Evolutionary conservation across 2,113 vertebrate species (phyloP), one percentile per base, ranked within the genome.

Genomic region (Pterocles orientalis): DNA sequence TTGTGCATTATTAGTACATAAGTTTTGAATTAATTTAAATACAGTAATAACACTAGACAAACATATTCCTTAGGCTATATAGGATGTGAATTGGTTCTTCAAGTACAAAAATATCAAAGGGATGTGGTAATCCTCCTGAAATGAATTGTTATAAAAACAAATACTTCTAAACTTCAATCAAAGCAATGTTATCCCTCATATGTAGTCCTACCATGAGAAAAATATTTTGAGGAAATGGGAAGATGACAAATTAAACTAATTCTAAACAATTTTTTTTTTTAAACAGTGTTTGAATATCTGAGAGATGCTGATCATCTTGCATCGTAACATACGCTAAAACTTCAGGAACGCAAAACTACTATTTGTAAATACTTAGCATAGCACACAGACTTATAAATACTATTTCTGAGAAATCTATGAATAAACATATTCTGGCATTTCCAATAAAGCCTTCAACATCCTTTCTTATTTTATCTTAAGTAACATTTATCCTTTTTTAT

Each of bases 391-490:
- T 66, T 83, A 61, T 12, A 81, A 81, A 71, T 56, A n/a, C 7
- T 33, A 9, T 68, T 91, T 70, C 43, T 51, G 36, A 79, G n/a
- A 75, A 89, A 60, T 75, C 19, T 60, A 75, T 95, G 73, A 96
- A 92, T 86, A 86, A 93, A 93, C 81, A 68, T 70, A 61, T 79
- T 71, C 28, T 91, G 84, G 43, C 12, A 89, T 94, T 95, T 96
- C 24, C 56, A 68, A 87, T 39, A 84, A 89, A 89, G 14, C 33
- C 21, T 96, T 86, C 60, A 58, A 71, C 20, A 73, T 20, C n/a
- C 18, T 93, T 70, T 88, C 50, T 45, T 86, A 56, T 78, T 94
- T 93, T 87, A 76, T 88, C 34, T 84, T 54, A 80, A 62, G 41
- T 62, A 43, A 94, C 21, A 25, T 77, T 92, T 89, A 69, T 65